Conservation (phyloP, 2,888 invertebrate genomes). For the Aplocera efformata region DNA sequence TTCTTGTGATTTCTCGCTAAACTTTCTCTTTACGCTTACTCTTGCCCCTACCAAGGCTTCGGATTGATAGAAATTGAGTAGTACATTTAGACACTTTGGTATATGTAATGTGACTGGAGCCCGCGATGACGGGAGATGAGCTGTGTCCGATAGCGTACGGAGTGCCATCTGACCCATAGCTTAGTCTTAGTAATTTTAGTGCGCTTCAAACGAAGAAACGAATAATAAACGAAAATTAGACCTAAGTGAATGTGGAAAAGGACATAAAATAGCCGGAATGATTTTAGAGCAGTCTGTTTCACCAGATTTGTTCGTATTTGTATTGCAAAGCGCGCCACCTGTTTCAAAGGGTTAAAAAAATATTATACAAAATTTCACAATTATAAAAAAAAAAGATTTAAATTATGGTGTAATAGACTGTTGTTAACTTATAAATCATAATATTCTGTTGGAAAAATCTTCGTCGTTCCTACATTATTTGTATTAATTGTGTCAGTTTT, state of each 20-base stretch:
- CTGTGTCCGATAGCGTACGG: slow-evolving; percentile 63
- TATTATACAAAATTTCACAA: too few relatives aligned
- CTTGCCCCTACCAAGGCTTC: slow-evolving; percentile 28
- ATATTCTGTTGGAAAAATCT: slow-evolving; percentile 52
- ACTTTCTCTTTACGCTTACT: slow-evolving; percentile 26
- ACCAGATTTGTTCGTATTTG: background rate
- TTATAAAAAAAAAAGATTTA: too few relatives aligned
- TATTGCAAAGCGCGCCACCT: background rate
- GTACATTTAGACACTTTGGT: slow-evolving; percentile 22
- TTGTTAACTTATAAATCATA: slow-evolving; percentile 20
- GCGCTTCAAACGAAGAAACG: slow-evolving; percentile 74
- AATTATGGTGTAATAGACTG: background rate
- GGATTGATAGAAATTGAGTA: slow-evolving; percentile 20
- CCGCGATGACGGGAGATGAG: slow-evolving; percentile 33
- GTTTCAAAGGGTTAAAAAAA: too few relatives aligned
- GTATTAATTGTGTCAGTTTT: slow-evolving; percentile 73
- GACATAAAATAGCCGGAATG: slow-evolving; percentile 13
- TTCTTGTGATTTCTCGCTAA: slow-evolving; percentile 23
- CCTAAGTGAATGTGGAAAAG: slow-evolving; percentile 60
- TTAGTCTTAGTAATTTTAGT: slow-evolving; percentile 68
- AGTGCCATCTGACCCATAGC: slow-evolving; percentile 77
- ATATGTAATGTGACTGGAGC: slow-evolving; percentile 24
- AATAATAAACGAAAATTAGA: slow-evolving; percentile 73
- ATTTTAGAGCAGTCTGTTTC: slow-evolving; percentile 14
- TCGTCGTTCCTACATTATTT: slow-evolving; percentile 70